Evolutionary conservation across 2,113 vertebrate genomes (phyloP).

Genomic region (Trogon melanurus): DNA sequence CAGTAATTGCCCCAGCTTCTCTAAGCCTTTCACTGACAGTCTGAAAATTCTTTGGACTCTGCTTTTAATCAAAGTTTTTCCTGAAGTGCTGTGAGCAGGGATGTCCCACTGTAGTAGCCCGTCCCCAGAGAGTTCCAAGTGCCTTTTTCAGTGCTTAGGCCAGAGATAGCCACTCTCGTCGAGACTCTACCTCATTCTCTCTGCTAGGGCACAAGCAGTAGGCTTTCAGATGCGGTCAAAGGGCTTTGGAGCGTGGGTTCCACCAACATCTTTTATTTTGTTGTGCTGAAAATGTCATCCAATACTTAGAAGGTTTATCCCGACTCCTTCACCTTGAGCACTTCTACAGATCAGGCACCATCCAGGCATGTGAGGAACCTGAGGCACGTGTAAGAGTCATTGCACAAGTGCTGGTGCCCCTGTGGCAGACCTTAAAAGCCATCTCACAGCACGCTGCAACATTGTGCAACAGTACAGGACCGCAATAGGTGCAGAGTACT

Average conservation of each 20-base stretch:
- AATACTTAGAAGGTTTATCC: background rate
- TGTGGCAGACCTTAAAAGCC: background rate
- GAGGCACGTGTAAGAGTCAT: background rate
- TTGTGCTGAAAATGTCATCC: background rate
- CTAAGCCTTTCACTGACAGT: background rate
- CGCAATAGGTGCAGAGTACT: background rate
- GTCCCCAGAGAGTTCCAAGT: background rate
- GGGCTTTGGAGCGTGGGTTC: background rate
- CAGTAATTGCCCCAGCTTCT: background rate
- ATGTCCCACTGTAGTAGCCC: background rate
- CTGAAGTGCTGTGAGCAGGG: background rate
- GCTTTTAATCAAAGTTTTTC: background rate
- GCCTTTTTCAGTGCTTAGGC: background rate
- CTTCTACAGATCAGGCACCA: background rate
- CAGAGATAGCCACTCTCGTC: background rate
- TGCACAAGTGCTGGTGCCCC: background rate
- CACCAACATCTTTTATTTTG: background rate
- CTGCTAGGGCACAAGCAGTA: background rate
- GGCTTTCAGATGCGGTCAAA: background rate
- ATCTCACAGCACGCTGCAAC: background rate
- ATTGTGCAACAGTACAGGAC: background rate
- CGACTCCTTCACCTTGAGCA: background rate
- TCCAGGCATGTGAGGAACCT: background rate
- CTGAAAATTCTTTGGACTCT: background rate
- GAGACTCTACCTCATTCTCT: background rate